Evolutionary conservation across 2,888 invertebrate species (phyloP), one percentile per base, ranked within the genome.

Genomic region (Thera britannica): DNA sequence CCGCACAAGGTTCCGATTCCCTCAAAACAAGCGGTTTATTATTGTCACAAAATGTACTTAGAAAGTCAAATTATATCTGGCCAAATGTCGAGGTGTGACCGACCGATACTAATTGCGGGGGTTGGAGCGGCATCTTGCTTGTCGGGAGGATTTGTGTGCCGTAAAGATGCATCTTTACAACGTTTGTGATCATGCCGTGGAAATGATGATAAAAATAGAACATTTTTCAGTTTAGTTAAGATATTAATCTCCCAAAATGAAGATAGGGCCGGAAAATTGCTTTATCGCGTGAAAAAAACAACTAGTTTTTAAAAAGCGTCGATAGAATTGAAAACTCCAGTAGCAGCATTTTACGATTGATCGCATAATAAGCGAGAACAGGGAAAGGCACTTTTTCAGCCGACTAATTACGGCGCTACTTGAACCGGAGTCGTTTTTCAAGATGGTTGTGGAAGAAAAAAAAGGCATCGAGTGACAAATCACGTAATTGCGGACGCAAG

Each of bases 71-170:
- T 92, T 90, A 92, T 92, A 90, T 86, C 87, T 83, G 84, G 83
- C 83, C 87, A 82, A 90, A 91, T 84, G 91, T 88, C 88, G 89
- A 90, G 88, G 92, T 92, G 93, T 93, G 92, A 92, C 91, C 92
- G 90, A 88, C 90, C 93, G 92, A 83, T 89, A 89, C 93, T 93
- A 93, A 93, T 93, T 93, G 92, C 86, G 75, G 84, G 88, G 90
- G 89, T 83, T 83, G 87, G 83, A 77, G 77, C 75, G 80, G 78
- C 82, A 83, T 81, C 85, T 79, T 74, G 77, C 77, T 83, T 85
- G 82, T 79, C 79, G 78, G 74, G 74, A 79, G 85, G 87, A 90
- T 90, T 90, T 90, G 89, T 88, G 90, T 83, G 84, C 85, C 87
- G 85, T 84, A 81, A 84, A 83, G 83, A 83, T 76, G 84, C 83